Base-by-base conservation (phyloP, 2,113 vertebrate species). In the Sialia sialis region DNA sequence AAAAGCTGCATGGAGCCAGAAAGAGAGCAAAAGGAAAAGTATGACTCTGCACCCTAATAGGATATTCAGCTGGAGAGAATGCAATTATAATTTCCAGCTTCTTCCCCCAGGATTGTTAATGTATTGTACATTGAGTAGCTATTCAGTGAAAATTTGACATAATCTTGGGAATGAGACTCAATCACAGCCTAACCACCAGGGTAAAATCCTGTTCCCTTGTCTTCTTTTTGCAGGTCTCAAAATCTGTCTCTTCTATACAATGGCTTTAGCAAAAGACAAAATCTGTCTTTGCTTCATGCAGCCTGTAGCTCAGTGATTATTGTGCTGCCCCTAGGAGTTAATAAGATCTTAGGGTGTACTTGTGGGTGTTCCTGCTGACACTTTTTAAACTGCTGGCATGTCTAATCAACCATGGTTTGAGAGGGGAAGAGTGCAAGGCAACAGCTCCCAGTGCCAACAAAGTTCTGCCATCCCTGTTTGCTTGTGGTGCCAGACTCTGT, bases 61-160 rank as follows among this genome's bases (percentile, higher is more conserved):
- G 83, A 32, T 77, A 69, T 80, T 94, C 11, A 5, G 0, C 51
- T 30, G 27, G 32, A 77, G 49, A 88, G 34, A 36, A 75, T 9
- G 16, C 84, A 89, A 89, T 94, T 93, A 94, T 76, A 4, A 70
- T 77, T 89, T 89, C 56, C 77, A 91, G 23, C 34, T 84, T 55
- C 81, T 89, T 83, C 84, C 85, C 81, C 39, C 56, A 87, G 63
- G 80, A 87, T 2, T 67, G 73, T 74, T 87, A 87, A 63, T 30
- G n/a, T 30, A 81, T 89, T 94, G 68, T 75, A 84, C 36, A 0
- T 39, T 93, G 75, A 96, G 73, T 63, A 91, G 80, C 55, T 94
- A 81, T 84, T 95, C 77, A 84, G 56, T 78, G 89, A 91, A 89
- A 89, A 78, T 82, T 78, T 82, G 84, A 87, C 77, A 77, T 80